Evolutionary conservation across 1,140 invertebrate species (phyloP).

Genomic region (Drosophila burlai): DNA sequence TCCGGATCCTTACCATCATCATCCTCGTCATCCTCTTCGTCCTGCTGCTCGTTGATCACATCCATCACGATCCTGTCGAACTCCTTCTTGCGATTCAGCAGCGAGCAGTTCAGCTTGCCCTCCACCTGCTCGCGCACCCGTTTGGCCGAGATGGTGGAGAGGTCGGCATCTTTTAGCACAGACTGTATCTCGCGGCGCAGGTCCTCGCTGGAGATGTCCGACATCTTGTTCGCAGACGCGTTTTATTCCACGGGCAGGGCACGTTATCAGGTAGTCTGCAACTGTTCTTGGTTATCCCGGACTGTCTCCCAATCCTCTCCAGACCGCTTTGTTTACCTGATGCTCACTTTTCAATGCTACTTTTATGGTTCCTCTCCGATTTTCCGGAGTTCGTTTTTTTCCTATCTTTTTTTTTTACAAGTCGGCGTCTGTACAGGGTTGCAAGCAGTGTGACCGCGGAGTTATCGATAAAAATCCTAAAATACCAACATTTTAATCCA

Average conservation of each 20-base stretch:
- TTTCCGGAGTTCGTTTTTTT: constrained; percentile 38
- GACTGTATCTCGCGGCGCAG: constrained; percentile 71
- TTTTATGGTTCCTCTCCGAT: constrained; percentile 36
- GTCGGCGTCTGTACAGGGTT: constrained; percentile 71
- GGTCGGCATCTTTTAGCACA: constrained; percentile 94
- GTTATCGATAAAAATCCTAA: not conserved
- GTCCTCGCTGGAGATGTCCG: constrained; percentile 78
- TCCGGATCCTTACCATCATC: constrained; percentile 86
- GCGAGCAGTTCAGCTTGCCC: constrained; percentile 91
- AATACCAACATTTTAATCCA: not conserved
- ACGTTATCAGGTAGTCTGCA: constrained; percentile 9
- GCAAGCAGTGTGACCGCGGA: constrained; percentile 19
- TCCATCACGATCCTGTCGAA: constrained; percentile 94
- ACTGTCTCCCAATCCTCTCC: not conserved
- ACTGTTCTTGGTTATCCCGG: not conserved
- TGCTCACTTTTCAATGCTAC: constrained; percentile 13
- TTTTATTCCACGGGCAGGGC: constrained; percentile 40
- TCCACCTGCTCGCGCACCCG: constrained; percentile 96
- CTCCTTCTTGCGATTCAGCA: constrained; percentile 92
- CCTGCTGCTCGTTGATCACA: constrained; percentile 85
- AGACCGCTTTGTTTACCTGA: constrained; percentile 10
- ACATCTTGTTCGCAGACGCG: constrained; percentile 78
- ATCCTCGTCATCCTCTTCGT: constrained; percentile 86
- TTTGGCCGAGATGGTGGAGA: constrained; percentile 93
- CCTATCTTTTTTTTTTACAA: constrained; percentile 65